Evolutionary conservation across 1,140 invertebrate genomes (phyloP).

Genomic region (Acromyrmex echinatior): DNA sequence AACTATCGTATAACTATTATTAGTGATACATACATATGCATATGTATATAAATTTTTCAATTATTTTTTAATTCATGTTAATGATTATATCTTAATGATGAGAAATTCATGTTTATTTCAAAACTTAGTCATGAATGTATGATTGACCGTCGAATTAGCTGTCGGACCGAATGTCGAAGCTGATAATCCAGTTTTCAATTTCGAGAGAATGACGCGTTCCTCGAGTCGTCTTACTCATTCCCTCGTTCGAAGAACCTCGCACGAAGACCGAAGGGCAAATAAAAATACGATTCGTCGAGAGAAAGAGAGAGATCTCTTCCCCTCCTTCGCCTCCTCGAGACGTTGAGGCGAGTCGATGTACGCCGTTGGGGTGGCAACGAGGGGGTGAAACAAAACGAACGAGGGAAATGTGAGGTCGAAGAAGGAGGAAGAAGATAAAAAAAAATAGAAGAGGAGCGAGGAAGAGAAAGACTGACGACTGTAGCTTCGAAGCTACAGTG

Average conservation of each 20-base stretch:
- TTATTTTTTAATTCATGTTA: neutral
- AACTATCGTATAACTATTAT: neutral
- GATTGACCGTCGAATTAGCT: slow-evolving; percentile 13
- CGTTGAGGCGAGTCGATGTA: slow-evolving; percentile 47
- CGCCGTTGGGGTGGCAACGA: slow-evolving; percentile 45
- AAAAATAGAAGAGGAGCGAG: slow-evolving; percentile 58
- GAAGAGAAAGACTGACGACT: slow-evolving; percentile 59
- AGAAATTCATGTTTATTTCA: neutral
- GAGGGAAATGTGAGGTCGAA: slow-evolving; percentile 37
- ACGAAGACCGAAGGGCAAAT: slow-evolving; percentile 59
- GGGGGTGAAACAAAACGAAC: slow-evolving; percentile 64
- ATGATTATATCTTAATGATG: neutral
- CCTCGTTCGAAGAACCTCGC: slow-evolving; percentile 34
- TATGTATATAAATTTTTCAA: neutral
- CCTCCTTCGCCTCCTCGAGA: neutral
- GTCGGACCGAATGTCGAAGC: slow-evolving; percentile 42
- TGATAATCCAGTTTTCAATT: slow-evolving; percentile 68
- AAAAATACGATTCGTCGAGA: slow-evolving; percentile 67
- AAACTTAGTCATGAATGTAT: neutral
- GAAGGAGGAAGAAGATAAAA: slow-evolving; percentile 27
- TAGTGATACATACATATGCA: neutral
- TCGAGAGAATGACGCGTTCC: slow-evolving; percentile 58
- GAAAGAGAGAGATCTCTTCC: slow-evolving; percentile 30
- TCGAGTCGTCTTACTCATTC: slow-evolving; percentile 25
- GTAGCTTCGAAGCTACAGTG: slow-evolving; percentile 10